phyloP scores from a whole-genome alignment of 2,888 invertebrate species.

The Leptura quadrifasciata region DNA sequence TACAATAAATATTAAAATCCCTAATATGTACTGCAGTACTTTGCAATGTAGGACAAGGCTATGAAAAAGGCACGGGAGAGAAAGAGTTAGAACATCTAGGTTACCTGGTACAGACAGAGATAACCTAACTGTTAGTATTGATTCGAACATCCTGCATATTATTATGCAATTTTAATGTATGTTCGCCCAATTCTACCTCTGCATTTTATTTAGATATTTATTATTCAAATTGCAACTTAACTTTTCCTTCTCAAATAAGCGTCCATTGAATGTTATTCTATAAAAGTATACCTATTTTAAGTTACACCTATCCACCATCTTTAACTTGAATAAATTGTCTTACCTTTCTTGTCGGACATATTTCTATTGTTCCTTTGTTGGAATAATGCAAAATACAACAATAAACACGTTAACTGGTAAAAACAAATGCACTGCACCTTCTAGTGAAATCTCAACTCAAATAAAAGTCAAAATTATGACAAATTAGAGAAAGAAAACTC shows the following conservation, averaged over 20 bases:
- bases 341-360: conserved; percentile 69
- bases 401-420: conserved; percentile 49
- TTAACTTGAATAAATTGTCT: conserved; percentile 52
- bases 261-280: conserved; percentile 34
- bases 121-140: conserved; percentile 71
- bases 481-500: conserved; percentile 53
- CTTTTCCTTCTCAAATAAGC: conserved; percentile 45
- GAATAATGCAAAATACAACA: conserved; percentile 50
- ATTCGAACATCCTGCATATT: conserved; percentile 72
- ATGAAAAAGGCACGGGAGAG: conserved; percentile 67
- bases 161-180: conserved; percentile 67
- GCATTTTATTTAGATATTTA: conserved; percentile 40
- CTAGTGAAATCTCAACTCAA: conserved; percentile 45
- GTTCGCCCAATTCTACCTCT: conserved; percentile 55
- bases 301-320: conserved; percentile 55
- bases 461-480: conserved; percentile 54
- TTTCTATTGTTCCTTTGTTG: conserved; percentile 48
- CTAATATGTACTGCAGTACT: conserved; percentile 69
- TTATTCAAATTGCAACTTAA: conserved; percentile 40
- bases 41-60: conserved; percentile 74
- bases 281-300: conserved; percentile 46
- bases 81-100: conserved; percentile 70
- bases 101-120: conserved; percentile 70
- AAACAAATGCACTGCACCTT: conserved; percentile 53
- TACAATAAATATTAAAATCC: conserved; percentile 65